A percentile compares a stretch with the other conserved stretches of the same genome.
These are phyloP conservation scores for Oxystoma pomonae DNA, from an alignment of 2,888 invertebrate genomes.

Conservation along the genomic window DNA sequence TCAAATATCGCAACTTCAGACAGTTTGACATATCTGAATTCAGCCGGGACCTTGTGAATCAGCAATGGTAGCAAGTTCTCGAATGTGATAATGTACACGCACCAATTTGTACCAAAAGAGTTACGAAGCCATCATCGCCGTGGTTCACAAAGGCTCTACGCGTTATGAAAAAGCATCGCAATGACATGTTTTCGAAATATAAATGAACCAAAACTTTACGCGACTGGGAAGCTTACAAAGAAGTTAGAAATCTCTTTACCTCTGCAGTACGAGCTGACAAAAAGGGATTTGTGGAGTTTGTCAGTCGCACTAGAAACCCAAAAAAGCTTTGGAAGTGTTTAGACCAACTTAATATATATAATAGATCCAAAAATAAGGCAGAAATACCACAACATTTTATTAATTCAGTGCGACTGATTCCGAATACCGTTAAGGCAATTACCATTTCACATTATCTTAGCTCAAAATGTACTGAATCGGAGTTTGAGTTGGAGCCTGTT, in stretches of 20 bases:
- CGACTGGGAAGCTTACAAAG: neutral
- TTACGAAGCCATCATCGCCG: neutral
- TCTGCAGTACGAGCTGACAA: neutral
- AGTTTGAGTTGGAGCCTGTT: neutral
- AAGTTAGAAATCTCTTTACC: conserved; percentile 1
- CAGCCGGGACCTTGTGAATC: too few species aligned
- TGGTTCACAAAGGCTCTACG: neutral
- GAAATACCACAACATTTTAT: neutral
- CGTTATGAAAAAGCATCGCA: neutral
- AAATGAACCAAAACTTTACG: neutral
- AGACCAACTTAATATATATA: neutral
- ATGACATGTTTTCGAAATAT: neutral
- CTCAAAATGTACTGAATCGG: neutral
- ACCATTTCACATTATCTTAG: neutral
- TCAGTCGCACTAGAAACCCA: too few species aligned
- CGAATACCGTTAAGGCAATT: neutral
- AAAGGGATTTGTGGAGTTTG: too few species aligned
- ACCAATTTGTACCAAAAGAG: neutral
- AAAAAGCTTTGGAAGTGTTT: too few species aligned
- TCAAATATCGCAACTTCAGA: neutral
- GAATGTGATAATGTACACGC: neutral
- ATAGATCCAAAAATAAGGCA: neutral
- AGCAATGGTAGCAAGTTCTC: neutral
- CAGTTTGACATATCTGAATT: conserved; percentile 1
- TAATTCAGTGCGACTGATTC: neutral